Evolutionary conservation across 2,888 invertebrate genomes (phyloP).

Genomic region (Plagiodera versicolora): DNA sequence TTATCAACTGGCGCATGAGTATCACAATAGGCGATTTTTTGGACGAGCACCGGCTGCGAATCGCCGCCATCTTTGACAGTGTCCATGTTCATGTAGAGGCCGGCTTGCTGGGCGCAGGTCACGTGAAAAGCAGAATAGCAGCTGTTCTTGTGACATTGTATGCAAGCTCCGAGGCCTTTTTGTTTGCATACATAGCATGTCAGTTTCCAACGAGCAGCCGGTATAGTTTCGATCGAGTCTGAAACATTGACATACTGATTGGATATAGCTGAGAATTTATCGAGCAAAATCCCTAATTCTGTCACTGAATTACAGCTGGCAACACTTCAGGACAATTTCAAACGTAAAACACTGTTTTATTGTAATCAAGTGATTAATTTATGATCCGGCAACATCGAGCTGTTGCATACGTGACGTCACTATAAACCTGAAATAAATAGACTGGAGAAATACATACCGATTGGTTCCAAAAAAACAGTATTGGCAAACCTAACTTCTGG

Average conservation of each 20-base stretch:
- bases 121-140: constrained; percentile 99
- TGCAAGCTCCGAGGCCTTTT: constrained; percentile 91
- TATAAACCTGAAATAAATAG: not conserved
- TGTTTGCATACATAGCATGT: constrained; percentile 97
- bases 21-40: constrained; percentile 96
- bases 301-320: too few species aligned
- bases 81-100: constrained; percentile 94
- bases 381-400: too few species aligned
- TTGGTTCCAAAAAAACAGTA: constrained; percentile 96
- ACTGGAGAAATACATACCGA: constrained; percentile 59
- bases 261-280: too few species aligned
- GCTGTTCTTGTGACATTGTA: constrained; percentile 95
- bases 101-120: constrained; percentile 97
- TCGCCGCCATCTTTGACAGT: constrained; percentile 67
- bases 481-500: constrained; percentile 98
- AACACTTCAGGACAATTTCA: too few species aligned
- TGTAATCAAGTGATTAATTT: too few species aligned
- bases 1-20: constrained; percentile 81
- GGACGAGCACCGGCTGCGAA: constrained; percentile 77
- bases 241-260: constrained; percentile 16
- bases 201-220: constrained; percentile 93
- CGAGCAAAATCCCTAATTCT: too few species aligned
- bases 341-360: too few species aligned
- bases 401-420: too few species aligned
- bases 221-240: constrained; percentile 95